Conservation (phyloP, 2,888 invertebrate genomes). For the Epinotia brunnichana region DNA sequence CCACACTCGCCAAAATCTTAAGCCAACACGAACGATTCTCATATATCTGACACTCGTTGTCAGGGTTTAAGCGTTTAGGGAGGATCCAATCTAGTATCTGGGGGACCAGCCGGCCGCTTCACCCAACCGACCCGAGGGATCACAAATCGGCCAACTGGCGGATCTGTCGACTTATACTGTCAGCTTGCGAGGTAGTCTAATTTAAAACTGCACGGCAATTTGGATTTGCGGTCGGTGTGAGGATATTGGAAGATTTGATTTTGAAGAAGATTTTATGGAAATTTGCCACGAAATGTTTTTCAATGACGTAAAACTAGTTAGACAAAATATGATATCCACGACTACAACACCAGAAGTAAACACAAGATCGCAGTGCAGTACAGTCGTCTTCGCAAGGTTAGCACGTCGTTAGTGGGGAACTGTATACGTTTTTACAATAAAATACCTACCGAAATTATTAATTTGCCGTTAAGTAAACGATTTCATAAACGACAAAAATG, state of each 20-base stretch:
- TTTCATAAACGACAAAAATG: too few relatives aligned
- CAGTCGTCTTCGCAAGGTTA: too few relatives aligned
- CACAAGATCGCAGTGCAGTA: too few relatives aligned
- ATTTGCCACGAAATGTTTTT: neutral
- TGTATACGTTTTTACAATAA: too few relatives aligned
- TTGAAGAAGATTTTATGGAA: neutral
- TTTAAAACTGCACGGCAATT: conserved; percentile 21
- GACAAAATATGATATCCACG: too few relatives aligned
- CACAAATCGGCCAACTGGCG: conserved; percentile 28
- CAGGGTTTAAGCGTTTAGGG: conserved; percentile 28
- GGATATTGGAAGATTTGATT: neutral
- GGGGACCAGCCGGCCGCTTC: neutral
- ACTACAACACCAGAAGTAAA: too few relatives aligned
- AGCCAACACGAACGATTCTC: conserved; percentile 21
- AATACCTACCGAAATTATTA: too few relatives aligned
- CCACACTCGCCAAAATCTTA: neutral
- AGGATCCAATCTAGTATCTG: conserved; percentile 18
- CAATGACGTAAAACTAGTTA: neutral
- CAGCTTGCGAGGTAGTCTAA: conserved; percentile 27
- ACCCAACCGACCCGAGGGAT: conserved; percentile 19
- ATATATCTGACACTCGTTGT: conserved; percentile 34
- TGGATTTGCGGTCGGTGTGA: conserved; percentile 2
- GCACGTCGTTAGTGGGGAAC: too few relatives aligned
- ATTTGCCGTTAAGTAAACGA: too few relatives aligned
- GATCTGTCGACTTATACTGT: conserved; percentile 31